Percentiles rank a stretch among this genome's conserved stretches.
Evolutionary conservation across 2,797 vertebrate species (phyloP).

Genomic region (Threskiornis aethiopicus): DNA sequence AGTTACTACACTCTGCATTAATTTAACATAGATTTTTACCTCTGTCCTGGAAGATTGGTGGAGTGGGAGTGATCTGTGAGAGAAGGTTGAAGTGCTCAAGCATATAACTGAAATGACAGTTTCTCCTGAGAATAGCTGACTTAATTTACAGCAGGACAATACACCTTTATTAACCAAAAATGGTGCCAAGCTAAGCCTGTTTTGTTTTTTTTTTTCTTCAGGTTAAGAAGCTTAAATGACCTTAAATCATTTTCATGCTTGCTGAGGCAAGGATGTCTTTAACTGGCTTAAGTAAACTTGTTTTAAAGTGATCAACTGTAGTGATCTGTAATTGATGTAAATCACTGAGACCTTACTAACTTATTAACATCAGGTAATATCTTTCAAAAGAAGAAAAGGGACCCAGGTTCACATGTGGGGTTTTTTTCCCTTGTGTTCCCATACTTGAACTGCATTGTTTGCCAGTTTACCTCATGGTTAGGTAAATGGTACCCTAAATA

Average conservation of each 20-base stretch:
- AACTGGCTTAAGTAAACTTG: not conserved
- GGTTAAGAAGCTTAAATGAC: not conserved
- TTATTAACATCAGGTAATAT: not conserved
- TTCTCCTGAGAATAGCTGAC: not conserved
- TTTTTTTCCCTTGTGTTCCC: not conserved
- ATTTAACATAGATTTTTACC: not conserved
- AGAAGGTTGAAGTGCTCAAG: not conserved
- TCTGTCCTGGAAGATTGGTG: not conserved
- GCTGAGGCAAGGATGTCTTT: not conserved
- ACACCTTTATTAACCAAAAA: not conserved
- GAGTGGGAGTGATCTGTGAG: not conserved
- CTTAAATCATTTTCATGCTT: not conserved
- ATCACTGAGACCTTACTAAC: not conserved
- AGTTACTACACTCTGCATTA: not conserved
- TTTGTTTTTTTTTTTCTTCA: not conserved
- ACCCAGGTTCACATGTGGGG: accelerated
- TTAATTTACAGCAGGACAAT: not conserved
- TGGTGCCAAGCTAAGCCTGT: not conserved
- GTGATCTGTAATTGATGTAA: not conserved
- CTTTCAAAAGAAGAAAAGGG: not conserved
- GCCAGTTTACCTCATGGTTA: not conserved
- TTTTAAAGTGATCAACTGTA: not conserved
- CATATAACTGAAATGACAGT: not conserved
- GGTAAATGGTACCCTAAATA: not conserved
- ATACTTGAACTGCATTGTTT: not conserved